These are phyloP conservation scores for Athalia circularis DNA, from an alignment of 2,888 invertebrate genomes.

Conservation along the genomic window DNA sequence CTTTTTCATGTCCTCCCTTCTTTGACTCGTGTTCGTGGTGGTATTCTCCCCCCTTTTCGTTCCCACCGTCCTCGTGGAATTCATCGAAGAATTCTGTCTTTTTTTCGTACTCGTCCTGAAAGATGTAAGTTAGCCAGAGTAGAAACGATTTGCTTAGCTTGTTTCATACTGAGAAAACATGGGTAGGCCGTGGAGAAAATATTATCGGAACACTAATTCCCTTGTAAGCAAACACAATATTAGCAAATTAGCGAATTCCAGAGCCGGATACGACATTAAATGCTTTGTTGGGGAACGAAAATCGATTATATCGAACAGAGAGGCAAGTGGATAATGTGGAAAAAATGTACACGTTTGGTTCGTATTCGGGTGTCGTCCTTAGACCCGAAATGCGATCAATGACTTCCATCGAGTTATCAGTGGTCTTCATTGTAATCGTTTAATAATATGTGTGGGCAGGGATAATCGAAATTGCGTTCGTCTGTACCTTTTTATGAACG, in stretches of 20 bases:
- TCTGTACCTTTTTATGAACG: slow-evolving; percentile 72
- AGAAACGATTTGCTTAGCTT: not conserved
- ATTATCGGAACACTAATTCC: not conserved
- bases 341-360: not conserved
- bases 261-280: not conserved
- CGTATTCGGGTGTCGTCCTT: not conserved
- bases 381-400: not conserved
- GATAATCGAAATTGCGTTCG: too few species aligned
- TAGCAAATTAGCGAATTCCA: not conserved
- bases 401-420: not conserved
- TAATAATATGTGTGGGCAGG: too few species aligned
- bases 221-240: not conserved
- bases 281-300: not conserved
- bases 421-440: too few species aligned
- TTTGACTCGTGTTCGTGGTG: slow-evolving; percentile 76
- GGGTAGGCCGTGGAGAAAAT: not conserved
- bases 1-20: slow-evolving; percentile 79
- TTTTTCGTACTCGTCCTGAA: slow-evolving; percentile 83
- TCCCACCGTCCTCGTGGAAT: slow-evolving; percentile 81
- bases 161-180: not conserved
- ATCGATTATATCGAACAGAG: not conserved
- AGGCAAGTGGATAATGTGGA: not conserved
- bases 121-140: slow-evolving; percentile 12
- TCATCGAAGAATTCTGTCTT: slow-evolving; percentile 87
- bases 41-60: slow-evolving; percentile 81